Evolutionary conservation across 2,888 invertebrate species (phyloP).

Genomic region (Noctuana brunneofusca): DNA sequence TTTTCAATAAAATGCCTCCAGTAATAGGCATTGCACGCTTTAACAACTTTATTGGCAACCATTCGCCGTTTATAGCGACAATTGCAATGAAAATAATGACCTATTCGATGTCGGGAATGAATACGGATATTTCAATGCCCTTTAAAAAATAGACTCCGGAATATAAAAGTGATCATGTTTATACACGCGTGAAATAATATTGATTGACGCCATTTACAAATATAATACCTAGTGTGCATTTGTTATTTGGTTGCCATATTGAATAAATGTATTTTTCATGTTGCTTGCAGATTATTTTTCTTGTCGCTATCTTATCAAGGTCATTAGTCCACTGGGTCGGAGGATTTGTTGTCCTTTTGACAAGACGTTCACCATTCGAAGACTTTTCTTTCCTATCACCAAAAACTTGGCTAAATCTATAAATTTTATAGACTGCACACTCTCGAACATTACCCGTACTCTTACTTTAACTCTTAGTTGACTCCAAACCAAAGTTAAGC

Average conservation of each 20-base stretch:
- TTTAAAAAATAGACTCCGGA: conserved; percentile 24
- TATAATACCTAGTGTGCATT: neutral
- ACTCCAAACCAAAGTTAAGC: conserved; percentile 28
- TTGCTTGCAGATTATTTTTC: too few relatives aligned
- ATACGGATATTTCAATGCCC: conserved; percentile 13
- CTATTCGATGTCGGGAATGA: conserved; percentile 38
- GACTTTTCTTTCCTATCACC: too few relatives aligned
- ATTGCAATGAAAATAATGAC: conserved; percentile 45
- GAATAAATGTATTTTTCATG: too few relatives aligned
- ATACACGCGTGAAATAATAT: conserved; percentile 15
- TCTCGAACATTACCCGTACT: conserved; percentile 5
- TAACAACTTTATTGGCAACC: conserved; percentile 45
- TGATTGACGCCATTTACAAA: neutral
- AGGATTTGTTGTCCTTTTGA: too few relatives aligned
- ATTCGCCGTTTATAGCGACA: conserved; percentile 44
- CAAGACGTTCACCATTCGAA: too few relatives aligned
- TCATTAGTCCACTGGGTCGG: too few relatives aligned
- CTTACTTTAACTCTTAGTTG: conserved; percentile 16
- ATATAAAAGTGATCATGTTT: conserved; percentile 13
- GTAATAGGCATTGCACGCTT: conserved; percentile 42
- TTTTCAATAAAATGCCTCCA: conserved; percentile 44
- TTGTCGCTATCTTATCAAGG: neutral
- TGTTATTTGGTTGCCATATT: neutral
- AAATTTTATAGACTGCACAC: neutral
- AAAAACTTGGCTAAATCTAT: neutral